Evolutionary conservation across 1,140 invertebrate species (phyloP).

Genomic region (Eurosta solidaginis): DNA sequence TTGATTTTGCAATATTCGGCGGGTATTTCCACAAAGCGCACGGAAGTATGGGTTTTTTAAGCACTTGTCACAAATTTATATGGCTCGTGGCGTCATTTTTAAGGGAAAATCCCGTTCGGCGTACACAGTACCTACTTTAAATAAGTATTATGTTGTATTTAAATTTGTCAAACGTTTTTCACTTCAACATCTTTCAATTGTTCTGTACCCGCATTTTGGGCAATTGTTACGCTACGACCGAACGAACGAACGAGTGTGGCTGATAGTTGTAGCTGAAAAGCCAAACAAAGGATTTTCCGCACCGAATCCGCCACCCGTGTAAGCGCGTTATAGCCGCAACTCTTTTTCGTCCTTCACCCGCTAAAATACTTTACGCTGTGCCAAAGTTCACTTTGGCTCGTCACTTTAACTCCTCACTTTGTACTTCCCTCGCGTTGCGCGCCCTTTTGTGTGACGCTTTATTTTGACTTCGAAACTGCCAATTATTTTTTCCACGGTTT

Average conservation of each 20-base stretch:
- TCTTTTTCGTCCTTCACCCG: neutral
- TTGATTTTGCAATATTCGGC: neutral
- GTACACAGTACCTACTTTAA: neutral
- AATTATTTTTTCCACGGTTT: conserved; percentile 19
- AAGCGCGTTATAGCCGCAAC: neutral
- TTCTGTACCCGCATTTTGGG: neutral
- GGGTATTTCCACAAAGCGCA: neutral
- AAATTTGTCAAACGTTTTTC: neutral
- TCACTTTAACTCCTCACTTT: neutral
- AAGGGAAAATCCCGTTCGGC: too few relatives aligned
- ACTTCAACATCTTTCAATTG: neutral
- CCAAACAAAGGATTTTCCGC: conserved; percentile 17
- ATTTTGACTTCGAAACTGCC: neutral
- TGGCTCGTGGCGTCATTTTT: neutral
- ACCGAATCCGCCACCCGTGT: neutral
- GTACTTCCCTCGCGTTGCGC: neutral
- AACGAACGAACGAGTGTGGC: too few relatives aligned
- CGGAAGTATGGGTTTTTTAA: neutral
- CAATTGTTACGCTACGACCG: too few relatives aligned
- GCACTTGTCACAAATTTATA: neutral
- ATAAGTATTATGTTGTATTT: neutral
- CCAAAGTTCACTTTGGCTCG: neutral
- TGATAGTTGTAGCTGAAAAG: neutral
- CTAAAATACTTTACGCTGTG: neutral
- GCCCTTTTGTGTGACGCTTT: neutral